Conservation (phyloP, 2,113 vertebrate species). For the Arothron firmamentum region DNA sequence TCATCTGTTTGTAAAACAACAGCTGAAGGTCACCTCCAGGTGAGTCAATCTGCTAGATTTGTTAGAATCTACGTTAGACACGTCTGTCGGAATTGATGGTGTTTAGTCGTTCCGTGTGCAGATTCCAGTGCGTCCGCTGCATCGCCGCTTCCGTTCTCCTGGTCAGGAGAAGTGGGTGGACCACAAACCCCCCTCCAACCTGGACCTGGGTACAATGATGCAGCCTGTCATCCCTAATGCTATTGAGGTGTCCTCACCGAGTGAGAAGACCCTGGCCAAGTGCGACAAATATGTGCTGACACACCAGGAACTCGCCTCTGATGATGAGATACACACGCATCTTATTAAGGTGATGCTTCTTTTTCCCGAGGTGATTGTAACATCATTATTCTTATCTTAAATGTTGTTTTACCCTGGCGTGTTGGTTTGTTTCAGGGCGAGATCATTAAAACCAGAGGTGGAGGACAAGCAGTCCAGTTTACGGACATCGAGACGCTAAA, state of each 20-base stretch:
- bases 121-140: slow-evolving; percentile 80
- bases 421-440: slow-evolving; percentile 77
- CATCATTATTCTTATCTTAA: not conserved
- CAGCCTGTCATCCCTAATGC: slow-evolving; percentile 87
- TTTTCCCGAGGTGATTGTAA: not conserved
- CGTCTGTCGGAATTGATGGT: too few relatives aligned
- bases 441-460: slow-evolving; percentile 88
- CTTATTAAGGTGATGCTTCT: slow-evolving; percentile 85
- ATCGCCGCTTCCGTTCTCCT: slow-evolving; percentile 85
- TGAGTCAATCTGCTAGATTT: not conserved
- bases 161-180: slow-evolving; percentile 93
- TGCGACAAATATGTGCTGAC: slow-evolving; percentile 95
- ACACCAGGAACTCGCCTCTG: slow-evolving; percentile 93
- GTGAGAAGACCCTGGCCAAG: slow-evolving; percentile 86
- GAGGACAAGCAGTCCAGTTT: slow-evolving; percentile 92
- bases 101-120: slow-evolving; percentile 28
- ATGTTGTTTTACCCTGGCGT: not conserved
- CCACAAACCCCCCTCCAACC: slow-evolving; percentile 84
- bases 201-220: slow-evolving; percentile 89
- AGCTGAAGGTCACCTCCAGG: not conserved
- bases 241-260: slow-evolving; percentile 85
- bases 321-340: slow-evolving; percentile 92
- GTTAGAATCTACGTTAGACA: too few relatives aligned
- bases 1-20: not conserved
- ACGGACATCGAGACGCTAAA: slow-evolving; percentile 91